Conservation (phyloP, 2,797 vertebrate genomes). For the Okamejei kenojei region DNA sequence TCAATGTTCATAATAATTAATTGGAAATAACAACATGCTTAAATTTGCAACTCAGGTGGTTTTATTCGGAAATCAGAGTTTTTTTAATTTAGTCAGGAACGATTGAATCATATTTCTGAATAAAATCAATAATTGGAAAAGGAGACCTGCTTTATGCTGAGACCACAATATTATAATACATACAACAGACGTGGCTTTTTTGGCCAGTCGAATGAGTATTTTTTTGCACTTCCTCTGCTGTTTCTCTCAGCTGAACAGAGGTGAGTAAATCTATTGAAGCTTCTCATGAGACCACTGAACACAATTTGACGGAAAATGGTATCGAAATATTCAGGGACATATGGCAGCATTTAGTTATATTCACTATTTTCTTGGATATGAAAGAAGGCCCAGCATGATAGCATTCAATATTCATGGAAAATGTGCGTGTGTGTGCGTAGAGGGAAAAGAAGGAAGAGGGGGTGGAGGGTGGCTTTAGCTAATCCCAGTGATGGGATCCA, state of each 20-base stretch:
- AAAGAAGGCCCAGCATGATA: constrained; percentile 49
- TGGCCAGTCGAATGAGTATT: constrained; percentile 40
- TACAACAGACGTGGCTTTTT: constrained; percentile 47
- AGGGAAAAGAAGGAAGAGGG: too few relatives aligned
- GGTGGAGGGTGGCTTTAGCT: constrained; percentile 41
- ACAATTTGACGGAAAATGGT: constrained; percentile 46
- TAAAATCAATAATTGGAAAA: constrained; percentile 44
- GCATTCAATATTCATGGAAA: constrained; percentile 49
- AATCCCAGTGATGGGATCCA: constrained; percentile 44
- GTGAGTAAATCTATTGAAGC: constrained; percentile 42
- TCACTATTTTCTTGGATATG: constrained; percentile 47
- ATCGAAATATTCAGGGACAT: constrained; percentile 42
- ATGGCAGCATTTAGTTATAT: constrained; percentile 50
- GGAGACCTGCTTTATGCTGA: constrained; percentile 37
- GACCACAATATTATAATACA: constrained; percentile 43
- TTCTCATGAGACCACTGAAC: constrained; percentile 42
- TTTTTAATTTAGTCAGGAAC: background rate
- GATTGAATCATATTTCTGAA: background rate
- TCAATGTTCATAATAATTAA: background rate
- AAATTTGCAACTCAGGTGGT: background rate
- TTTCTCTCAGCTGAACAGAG: constrained; percentile 35
- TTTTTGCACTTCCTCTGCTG: background rate
- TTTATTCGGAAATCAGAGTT: background rate
- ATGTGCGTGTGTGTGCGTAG: constrained; percentile 28
- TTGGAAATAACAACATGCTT: background rate